Percentiles rank a stretch among this genome's conserved stretches.
phyloP scores from a whole-genome alignment of 2,113 vertebrate species.

The Grantiella picta region DNA sequence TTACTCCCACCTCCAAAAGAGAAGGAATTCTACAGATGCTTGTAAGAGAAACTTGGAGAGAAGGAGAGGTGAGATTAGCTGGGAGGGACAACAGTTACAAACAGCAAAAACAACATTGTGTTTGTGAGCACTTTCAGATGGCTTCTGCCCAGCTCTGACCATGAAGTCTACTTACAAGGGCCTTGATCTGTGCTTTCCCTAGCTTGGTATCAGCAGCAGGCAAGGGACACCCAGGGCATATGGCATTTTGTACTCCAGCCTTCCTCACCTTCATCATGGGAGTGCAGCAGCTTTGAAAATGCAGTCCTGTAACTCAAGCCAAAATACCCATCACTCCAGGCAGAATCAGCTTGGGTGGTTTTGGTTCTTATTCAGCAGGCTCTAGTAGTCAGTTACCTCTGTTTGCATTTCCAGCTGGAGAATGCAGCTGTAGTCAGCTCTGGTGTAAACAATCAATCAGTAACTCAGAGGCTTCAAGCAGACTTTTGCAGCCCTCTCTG shows the following conservation, averaged over 20 bases:
- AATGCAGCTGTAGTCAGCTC: not conserved
- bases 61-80: not conserved
- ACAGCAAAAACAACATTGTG: not conserved
- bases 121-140: not conserved
- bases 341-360: not conserved
- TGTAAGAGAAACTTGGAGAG: not conserved
- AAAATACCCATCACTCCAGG: not conserved
- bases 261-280: not conserved
- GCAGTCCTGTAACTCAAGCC: not conserved
- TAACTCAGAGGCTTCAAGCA: not conserved
- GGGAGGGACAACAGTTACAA: not conserved
- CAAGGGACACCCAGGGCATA: not conserved
- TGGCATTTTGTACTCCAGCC: not conserved
- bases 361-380: not conserved
- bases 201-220: not conserved
- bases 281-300: not conserved
- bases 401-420: not conserved
- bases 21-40: not conserved
- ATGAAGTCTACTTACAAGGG: not conserved
- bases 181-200: not conserved
- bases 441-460: not conserved
- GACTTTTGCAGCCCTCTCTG: not conserved
- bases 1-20: not conserved
- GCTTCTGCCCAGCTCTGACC: not conserved
- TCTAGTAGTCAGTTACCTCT: not conserved